Evolutionary conservation across 2,113 vertebrate genomes (phyloP).

Genomic region (Centropus unirufus): DNA sequence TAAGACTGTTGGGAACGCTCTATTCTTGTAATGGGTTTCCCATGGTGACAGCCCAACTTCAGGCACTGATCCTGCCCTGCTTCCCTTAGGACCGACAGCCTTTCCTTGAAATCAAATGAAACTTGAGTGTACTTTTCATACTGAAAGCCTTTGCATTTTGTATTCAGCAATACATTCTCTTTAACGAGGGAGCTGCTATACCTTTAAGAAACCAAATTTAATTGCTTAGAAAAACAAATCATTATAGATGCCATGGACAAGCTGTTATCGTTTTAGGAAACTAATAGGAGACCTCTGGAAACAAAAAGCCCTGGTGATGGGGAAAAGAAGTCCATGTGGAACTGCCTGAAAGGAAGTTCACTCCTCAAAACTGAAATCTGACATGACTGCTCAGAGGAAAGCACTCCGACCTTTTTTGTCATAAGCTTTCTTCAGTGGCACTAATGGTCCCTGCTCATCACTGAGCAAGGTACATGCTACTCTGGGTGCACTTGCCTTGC

Average conservation of each 20-base stretch:
- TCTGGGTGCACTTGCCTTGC: neutral
- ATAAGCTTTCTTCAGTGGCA: neutral
- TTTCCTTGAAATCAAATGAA: neutral
- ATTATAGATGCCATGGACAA: slow-evolving; percentile 7
- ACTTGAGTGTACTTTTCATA: neutral
- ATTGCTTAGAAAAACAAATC: slow-evolving; percentile 47
- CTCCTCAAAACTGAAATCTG: neutral
- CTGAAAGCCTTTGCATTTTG: neutral
- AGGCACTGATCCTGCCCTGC: neutral
- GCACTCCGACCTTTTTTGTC: neutral
- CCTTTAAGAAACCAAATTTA: slow-evolving; percentile 42
- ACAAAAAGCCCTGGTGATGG: neutral
- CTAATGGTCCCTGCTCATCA: neutral
- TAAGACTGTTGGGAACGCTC: neutral
- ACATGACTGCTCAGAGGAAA: neutral
- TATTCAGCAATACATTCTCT: slow-evolving; percentile 6
- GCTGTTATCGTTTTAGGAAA: slow-evolving; percentile 18
- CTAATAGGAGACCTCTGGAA: neutral
- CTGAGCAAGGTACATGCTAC: neutral
- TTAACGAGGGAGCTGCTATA: neutral
- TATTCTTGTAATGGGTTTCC: neutral
- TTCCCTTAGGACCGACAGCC: neutral
- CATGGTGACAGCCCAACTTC: neutral
- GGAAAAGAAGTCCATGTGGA: neutral
- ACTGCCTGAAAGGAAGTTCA: slow-evolving; percentile 17